Conservation (phyloP, 2,113 vertebrate species). For the Phrynosoma platyrhinos region DNA sequence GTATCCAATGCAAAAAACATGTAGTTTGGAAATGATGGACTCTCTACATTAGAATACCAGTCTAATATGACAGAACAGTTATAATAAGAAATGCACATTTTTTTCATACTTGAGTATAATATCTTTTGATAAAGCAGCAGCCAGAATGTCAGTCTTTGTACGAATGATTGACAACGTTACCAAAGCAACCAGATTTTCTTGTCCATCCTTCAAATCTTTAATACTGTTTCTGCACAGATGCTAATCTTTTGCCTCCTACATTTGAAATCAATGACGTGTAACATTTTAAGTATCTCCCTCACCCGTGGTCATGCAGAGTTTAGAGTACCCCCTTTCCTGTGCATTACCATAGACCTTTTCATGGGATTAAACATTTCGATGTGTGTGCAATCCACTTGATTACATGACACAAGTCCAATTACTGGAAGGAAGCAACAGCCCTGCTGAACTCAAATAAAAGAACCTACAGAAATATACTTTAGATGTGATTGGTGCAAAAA, state of each 20-base stretch:
- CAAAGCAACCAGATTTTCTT: slow-evolving; percentile 58
- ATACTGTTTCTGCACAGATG: slow-evolving; percentile 52
- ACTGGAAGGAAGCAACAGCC: slow-evolving; percentile 50
- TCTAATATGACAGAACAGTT: not conserved
- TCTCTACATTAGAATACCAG: not conserved
- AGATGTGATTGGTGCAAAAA: slow-evolving; percentile 22
- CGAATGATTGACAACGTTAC: slow-evolving; percentile 61
- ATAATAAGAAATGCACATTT: not conserved
- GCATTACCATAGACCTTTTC: slow-evolving; percentile 49
- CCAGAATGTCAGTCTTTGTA: slow-evolving; percentile 48
- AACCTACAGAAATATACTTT: not conserved
- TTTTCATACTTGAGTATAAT: not conserved
- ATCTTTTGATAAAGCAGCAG: slow-evolving; percentile 38
- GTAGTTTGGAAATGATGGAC: not conserved
- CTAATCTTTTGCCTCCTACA: slow-evolving; percentile 48
- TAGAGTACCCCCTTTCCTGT: slow-evolving; percentile 55
- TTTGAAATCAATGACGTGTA: slow-evolving; percentile 41
- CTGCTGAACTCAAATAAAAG: slow-evolving; percentile 10
- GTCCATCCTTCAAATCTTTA: slow-evolving; percentile 44
- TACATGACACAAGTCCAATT: slow-evolving; percentile 67
- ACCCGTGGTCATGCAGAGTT: slow-evolving; percentile 49
- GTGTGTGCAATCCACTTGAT: slow-evolving; percentile 64
- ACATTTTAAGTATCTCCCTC: slow-evolving; percentile 47
- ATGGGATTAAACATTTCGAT: slow-evolving; percentile 65
- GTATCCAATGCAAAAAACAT: not conserved